A percentile compares a stretch with the other conserved stretches of the same genome.
Evolutionary conservation across 2,113 vertebrate species (phyloP).

Genomic region (Halichoeres trimaculatus): DNA sequence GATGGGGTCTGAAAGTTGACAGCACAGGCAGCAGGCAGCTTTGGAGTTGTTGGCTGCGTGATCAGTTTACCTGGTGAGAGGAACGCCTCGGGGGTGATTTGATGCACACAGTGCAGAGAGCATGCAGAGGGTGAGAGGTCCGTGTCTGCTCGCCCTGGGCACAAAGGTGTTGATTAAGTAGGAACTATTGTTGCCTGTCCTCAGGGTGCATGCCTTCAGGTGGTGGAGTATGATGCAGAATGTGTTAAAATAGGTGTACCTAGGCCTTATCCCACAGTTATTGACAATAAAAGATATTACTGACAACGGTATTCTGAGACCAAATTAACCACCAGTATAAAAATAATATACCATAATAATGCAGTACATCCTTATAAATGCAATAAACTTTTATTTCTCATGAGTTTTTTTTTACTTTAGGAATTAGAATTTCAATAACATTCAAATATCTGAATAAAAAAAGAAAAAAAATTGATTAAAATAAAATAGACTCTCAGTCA

Average conservation of each 20-base stretch:
- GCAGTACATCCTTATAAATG: no score
- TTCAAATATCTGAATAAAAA: no score
- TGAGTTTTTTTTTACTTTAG: no score
- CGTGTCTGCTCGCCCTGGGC: constrained; percentile 11
- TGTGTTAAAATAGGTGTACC: constrained; percentile 25
- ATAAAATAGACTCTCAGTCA: no score
- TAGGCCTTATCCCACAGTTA: no score
- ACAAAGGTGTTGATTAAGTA: constrained; percentile 33
- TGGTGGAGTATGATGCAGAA: constrained; percentile 17
- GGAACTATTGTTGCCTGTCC: constrained; percentile 32
- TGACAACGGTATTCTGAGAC: no score
- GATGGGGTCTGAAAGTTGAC: constrained; percentile 34
- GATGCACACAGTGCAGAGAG: constrained; percentile 18
- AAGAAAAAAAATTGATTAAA: no score
- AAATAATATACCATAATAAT: no score
- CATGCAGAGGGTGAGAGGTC: constrained; percentile 22
- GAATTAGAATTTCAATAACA: no score
- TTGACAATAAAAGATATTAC: no score
- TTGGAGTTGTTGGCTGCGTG: constrained; percentile 19
- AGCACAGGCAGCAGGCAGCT: constrained; percentile 4
- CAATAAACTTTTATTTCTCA: no score
- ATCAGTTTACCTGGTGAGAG: constrained; percentile 31
- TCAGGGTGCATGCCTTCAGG: constrained; percentile 39
- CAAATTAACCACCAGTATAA: no score
- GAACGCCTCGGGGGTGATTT: constrained; percentile 34